Conservation (phyloP, 1,140 invertebrate species). For the Cecropterus lyciades region DNA sequence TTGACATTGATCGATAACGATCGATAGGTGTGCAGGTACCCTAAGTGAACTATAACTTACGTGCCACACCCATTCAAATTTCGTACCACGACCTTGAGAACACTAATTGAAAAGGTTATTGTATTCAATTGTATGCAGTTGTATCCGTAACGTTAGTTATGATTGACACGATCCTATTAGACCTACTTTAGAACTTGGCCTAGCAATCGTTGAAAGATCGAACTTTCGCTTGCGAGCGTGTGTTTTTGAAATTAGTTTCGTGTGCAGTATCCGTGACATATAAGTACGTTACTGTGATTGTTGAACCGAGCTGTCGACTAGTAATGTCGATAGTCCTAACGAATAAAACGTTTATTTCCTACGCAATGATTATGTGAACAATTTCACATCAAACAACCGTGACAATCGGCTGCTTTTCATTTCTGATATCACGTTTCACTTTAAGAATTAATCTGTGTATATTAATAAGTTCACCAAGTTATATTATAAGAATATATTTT, state of each 20-base stretch:
- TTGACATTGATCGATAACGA: too few species aligned
- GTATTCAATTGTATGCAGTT: not conserved
- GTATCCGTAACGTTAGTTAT: not conserved
- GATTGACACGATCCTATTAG: conserved; percentile 1
- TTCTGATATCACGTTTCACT: too few species aligned
- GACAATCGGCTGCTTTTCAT: too few species aligned
- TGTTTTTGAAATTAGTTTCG: conserved; percentile 10
- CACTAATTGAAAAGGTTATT: not conserved
- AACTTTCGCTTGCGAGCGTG: conserved; percentile 11
- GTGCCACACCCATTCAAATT: conserved; percentile 5
- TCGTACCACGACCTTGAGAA: not conserved
- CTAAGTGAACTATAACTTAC: not conserved
- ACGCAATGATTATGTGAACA: too few species aligned
- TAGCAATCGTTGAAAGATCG: not conserved
- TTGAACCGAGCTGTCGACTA: conserved; percentile 13
- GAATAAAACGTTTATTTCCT: too few species aligned
- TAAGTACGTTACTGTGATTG: conserved; percentile 2
- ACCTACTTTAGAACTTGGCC: not conserved
- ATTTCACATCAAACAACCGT: too few species aligned
- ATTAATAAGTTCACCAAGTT: too few species aligned
- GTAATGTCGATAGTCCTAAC: not conserved
- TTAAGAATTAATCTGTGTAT: too few species aligned
- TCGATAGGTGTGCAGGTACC: too few species aligned
- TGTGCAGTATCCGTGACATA: conserved; percentile 10
- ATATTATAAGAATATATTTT: too few species aligned